phyloP scores from a whole-genome alignment of 2,113 vertebrate species.

The Ptilorrhoa leucosticta region DNA sequence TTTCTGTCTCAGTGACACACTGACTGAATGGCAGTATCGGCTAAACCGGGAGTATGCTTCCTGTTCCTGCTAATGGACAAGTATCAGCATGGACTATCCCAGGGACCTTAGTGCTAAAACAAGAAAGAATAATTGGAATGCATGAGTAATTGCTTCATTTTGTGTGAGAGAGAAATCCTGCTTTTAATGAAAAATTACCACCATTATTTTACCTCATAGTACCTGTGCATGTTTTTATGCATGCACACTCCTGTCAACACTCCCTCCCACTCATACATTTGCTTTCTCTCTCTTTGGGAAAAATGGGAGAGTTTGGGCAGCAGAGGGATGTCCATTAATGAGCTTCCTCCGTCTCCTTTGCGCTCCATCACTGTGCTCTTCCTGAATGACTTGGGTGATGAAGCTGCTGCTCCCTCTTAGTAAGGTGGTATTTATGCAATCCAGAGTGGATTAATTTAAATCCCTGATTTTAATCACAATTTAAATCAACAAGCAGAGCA shows the following conservation, averaged over 20 bases:
- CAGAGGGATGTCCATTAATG: background rate
- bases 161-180: background rate
- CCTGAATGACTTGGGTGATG: background rate
- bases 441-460: constrained; percentile 47
- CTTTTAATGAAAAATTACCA: background rate
- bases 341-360: background rate
- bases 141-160: background rate
- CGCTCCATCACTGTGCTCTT: background rate
- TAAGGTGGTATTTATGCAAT: constrained; percentile 33
- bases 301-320: background rate
- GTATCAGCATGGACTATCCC: background rate
- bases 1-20: background rate
- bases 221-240: background rate
- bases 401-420: background rate
- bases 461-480: constrained; percentile 55
- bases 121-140: background rate
- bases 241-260: background rate
- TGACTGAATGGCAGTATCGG: background rate
- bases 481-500: constrained; percentile 37
- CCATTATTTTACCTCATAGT: background rate
- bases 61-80: background rate
- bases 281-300: background rate
- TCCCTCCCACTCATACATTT: background rate
- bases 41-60: background rate
- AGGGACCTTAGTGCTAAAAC: background rate